Evolutionary conservation across 1,140 invertebrate species (phyloP).

Genomic region (Aphaenogaster ashmeadi): DNA sequence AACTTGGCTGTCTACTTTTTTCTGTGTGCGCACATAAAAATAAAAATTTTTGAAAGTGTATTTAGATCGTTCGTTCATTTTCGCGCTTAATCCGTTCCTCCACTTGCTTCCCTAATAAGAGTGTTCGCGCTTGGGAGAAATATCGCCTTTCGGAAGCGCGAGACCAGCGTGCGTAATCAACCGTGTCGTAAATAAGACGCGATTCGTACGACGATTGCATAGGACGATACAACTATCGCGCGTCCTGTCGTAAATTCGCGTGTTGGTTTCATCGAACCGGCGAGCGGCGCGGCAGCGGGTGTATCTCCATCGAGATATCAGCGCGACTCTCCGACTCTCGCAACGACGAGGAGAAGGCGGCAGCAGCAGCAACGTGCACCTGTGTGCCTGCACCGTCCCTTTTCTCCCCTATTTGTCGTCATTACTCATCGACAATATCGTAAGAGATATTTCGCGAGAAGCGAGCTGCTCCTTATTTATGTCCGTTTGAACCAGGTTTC

Average conservation of each 20-base stretch:
- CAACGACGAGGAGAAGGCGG: conserved; percentile 22
- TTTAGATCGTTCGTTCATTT: neutral
- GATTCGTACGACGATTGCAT: conserved; percentile 28
- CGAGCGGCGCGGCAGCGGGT: neutral
- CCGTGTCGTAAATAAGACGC: neutral
- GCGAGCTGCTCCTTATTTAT: conserved; percentile 50
- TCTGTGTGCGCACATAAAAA: neutral
- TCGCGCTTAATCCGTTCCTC: neutral
- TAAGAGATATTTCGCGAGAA: conserved; percentile 39
- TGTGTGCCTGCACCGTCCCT: conserved; percentile 36
- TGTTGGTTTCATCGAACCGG: conserved; percentile 54
- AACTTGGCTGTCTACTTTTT: too few relatives aligned
- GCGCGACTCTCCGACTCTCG: conserved; percentile 15
- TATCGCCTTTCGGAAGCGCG: conserved; percentile 2
- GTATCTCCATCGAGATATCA: conserved; percentile 63
- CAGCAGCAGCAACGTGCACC: conserved; percentile 19
- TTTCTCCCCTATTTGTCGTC: conserved; percentile 64
- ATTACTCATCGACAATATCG: conserved; percentile 66
- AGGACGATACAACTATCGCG: conserved; percentile 50
- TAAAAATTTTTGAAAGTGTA: neutral
- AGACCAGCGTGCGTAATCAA: conserved; percentile 38
- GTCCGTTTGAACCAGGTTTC: neutral
- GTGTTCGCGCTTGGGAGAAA: neutral
- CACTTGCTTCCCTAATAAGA: neutral
- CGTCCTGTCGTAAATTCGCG: conserved; percentile 67